Evolutionary conservation across 2,113 vertebrate genomes (phyloP).

Genomic region (Mustelus asterias): DNA sequence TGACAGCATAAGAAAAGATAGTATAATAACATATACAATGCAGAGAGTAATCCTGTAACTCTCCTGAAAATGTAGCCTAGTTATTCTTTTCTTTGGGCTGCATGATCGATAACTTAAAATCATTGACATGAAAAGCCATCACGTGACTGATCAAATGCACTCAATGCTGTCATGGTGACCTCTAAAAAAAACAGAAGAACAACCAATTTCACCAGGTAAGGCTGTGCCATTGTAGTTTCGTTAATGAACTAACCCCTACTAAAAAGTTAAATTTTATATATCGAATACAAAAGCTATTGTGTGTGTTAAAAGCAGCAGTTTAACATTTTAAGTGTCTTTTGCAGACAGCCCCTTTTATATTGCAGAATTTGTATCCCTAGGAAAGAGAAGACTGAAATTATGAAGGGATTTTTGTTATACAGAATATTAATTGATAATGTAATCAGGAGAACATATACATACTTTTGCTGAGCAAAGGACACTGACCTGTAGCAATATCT

Average conservation of each 20-base stretch:
- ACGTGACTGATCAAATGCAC: conserved; percentile 1
- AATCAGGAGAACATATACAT: no score
- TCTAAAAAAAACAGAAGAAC: background rate
- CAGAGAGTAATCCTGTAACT: conserved; percentile 7
- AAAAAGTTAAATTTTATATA: background rate
- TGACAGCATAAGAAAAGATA: background rate
- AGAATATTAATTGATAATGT: no score
- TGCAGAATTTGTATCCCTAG: background rate
- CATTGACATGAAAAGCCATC: background rate
- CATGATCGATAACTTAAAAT: conserved; percentile 12
- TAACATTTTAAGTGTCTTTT: background rate
- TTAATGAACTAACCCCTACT: background rate
- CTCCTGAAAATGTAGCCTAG: conserved; percentile 24
- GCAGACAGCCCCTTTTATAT: background rate
- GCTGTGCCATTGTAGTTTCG: background rate
- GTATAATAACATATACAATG: background rate
- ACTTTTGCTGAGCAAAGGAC: no score
- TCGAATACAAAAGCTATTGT: background rate
- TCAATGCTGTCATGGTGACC: background rate
- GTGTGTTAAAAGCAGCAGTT: background rate
- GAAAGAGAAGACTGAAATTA: background rate
- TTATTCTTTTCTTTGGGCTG: conserved; percentile 4
- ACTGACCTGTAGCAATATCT: no score
- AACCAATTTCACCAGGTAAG: background rate
- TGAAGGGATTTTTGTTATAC: background rate